Base-by-base conservation (phyloP, 1,140 invertebrate genomes). In the Hycleus cichorii region DNA sequence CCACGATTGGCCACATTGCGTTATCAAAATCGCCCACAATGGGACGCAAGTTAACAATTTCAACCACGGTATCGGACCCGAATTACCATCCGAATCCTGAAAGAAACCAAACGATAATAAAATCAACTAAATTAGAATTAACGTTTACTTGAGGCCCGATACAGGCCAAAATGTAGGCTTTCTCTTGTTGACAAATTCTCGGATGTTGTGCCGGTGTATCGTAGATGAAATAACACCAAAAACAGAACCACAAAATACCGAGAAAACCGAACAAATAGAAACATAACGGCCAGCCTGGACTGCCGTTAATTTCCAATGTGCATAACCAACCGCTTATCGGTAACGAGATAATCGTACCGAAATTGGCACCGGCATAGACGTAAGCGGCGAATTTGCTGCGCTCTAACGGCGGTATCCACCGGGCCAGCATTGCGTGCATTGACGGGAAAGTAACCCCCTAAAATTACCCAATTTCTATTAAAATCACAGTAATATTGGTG, bases 1-100 rank as follows among this genome's bases (percentile, higher is more conserved):
- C 93, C 93, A 97, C 46, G 91, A 86, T 68, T 95, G 89, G 44
- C 91, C 91, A 70, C 94, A 93, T 71, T 97, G 92, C 5, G 91
- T 90, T 10, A 90, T 79, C 4, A 88, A 74, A 55, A 89, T 89
- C 1, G 93, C 93, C 91, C 91, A 95, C 45, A 96, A 78, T 0
- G 93, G 90, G 8, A 86, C 67, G 47, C 90, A 94, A 1, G 81
- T 91, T 8, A 93, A 74, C 61, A 97, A 85, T 40, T 83, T 77
- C 38, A 75, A 64, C 92, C 92, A 95, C 2, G 93, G 93, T 44
- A 73, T 66, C n/a, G 69, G 52, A 0, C 32, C 3, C 2, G 57
- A 11, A 62, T 70, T 32, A 43, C 56, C 60, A 71, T 18, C 18
- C 18, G 18, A 18, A 18, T 18, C 18, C 18, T 18, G 18, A 18